Conservation (phyloP, 2,797 vertebrate genomes). For the Valencia hispanica region DNA sequence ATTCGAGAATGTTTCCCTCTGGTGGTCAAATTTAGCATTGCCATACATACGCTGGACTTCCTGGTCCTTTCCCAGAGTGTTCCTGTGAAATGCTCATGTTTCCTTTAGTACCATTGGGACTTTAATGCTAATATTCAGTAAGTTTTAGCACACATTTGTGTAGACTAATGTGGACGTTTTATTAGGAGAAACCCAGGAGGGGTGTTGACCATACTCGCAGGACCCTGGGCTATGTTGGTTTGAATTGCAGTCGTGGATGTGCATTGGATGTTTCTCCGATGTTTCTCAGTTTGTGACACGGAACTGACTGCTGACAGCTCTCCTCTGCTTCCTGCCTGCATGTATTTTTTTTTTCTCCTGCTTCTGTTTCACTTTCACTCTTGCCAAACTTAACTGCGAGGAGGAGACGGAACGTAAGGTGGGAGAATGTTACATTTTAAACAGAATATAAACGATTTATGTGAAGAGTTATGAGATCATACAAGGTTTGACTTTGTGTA, state of each 20-base stretch:
- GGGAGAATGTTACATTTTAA: too few relatives aligned
- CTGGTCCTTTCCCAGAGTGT: background rate
- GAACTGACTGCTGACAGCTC: background rate
- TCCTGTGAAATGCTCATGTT: background rate
- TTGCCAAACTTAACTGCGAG: background rate
- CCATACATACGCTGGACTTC: background rate
- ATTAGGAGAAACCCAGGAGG: too few relatives aligned
- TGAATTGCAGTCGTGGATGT: background rate
- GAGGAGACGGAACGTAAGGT: slow-evolving; percentile 15
- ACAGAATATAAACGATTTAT: rapidly evolving
- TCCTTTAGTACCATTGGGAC: background rate
- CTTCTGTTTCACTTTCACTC: slow-evolving; percentile 74
- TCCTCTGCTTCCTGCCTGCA: slow-evolving; percentile 60
- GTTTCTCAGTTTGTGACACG: background rate
- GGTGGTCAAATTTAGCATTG: background rate
- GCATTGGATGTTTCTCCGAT: background rate
- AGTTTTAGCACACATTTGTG: background rate
- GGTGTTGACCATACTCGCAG: too few relatives aligned
- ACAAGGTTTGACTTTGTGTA: rapidly evolving
- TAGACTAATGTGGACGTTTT: background rate
- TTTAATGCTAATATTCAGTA: background rate
- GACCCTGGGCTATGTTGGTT: background rate
- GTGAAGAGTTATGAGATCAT: rapidly evolving
- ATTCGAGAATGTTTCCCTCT: background rate
- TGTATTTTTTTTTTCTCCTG: background rate